These are phyloP conservation scores for Heliconius hewitsoni DNA, from an alignment of 1,140 invertebrate genomes.

Conservation along the genomic window DNA sequence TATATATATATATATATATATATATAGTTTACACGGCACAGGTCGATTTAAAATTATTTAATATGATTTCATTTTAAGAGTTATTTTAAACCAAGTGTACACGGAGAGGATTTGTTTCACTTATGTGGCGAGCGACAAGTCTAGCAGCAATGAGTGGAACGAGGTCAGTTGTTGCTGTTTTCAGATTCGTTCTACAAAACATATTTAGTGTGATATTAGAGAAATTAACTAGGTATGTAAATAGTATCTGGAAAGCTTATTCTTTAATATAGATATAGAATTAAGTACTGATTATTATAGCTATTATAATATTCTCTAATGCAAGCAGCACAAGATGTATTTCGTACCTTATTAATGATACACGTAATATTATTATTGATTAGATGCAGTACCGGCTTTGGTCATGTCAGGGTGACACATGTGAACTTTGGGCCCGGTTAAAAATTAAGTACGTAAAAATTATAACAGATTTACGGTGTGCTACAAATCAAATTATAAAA, in stretches of 20 bases:
- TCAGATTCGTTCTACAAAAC: constrained; percentile 57
- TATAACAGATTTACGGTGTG: too few species aligned
- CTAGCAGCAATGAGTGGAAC: constrained; percentile 42
- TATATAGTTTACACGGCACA: background rate
- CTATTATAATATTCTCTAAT: too few species aligned
- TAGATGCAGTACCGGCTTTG: too few species aligned
- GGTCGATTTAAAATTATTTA: constrained; percentile 3
- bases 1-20: background rate
- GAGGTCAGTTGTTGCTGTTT: constrained; percentile 49
- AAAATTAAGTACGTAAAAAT: too few species aligned
- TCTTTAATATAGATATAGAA: background rate
- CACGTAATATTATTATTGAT: too few species aligned
- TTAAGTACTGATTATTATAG: too few species aligned
- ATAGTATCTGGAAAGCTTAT: background rate
- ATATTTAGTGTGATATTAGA: constrained; percentile 47
- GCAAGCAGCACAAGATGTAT: too few species aligned
- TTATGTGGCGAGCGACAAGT: constrained; percentile 40
- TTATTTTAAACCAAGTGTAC: constrained; percentile 17
- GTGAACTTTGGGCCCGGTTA: too few species aligned
- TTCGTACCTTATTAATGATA: too few species aligned
- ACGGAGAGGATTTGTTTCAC: constrained; percentile 33
- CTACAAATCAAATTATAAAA: too few species aligned
- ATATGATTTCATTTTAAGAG: constrained; percentile 20
- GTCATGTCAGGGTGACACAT: too few species aligned
- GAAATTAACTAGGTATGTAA: too few species aligned